Conservation (phyloP, 1,140 invertebrate genomes). For the Drosophila melanogaster region Release_6_plus_ISO1_MT NC_004354.4:12221001-12221500, state of each 20-base stretch:
- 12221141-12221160: constrained; percentile 78
- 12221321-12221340: constrained; percentile 63
- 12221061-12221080: constrained; percentile 13
- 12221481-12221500: neutral
- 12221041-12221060: constrained; percentile 6
- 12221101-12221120: constrained; percentile 14
- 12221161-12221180: constrained; percentile 79
- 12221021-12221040: constrained; percentile 34
- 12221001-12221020: constrained; percentile 74
- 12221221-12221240: constrained; percentile 14
- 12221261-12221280: constrained; percentile 1
- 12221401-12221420: constrained; percentile 4
- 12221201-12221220: constrained; percentile 64
- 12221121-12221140: constrained; percentile 19
- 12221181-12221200: constrained; percentile 78
- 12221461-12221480: constrained; percentile 43
- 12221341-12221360: constrained; percentile 34
- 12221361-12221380: constrained; percentile 6
- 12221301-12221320: constrained; percentile 69
- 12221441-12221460: constrained; percentile 17
- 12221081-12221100: constrained; percentile 52
- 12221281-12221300: constrained; percentile 39
- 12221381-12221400: neutral
- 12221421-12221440: constrained; percentile 4
- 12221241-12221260: constrained; percentile 2